Percentiles rank a stretch among this genome's conserved stretches.
Conservation (phyloP, 2,888 invertebrate genomes). For the Meandrusa payeni region DNA sequence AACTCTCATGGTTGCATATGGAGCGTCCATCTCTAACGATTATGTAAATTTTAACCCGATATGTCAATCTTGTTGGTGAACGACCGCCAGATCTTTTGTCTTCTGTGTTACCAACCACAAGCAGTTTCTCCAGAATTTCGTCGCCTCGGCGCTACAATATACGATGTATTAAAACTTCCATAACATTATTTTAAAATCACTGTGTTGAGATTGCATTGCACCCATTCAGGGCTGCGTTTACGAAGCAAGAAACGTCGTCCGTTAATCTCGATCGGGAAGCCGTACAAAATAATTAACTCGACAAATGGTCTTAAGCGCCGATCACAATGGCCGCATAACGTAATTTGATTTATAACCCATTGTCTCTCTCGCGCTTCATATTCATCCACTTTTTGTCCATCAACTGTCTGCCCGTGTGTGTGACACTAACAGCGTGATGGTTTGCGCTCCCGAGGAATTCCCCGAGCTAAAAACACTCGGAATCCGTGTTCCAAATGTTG, state of each 20-base stretch:
- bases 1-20: no score
- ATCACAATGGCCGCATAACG: slow-evolving; percentile 22
- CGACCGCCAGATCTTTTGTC: no score
- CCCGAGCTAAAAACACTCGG: slow-evolving; percentile 14
- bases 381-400: slow-evolving; percentile 27
- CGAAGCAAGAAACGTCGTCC: slow-evolving; percentile 8
- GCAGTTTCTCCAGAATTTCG: no score
- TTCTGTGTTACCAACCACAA: no score
- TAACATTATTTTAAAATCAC: no score
- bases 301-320: slow-evolving; percentile 22
- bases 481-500: slow-evolving; percentile 23
- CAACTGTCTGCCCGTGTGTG: slow-evolving; percentile 25
- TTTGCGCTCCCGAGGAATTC: slow-evolving; percentile 33
- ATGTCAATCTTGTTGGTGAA: no score
- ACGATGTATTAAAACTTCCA: no score
- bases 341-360: slow-evolving; percentile 27
- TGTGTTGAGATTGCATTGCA: slow-evolving; percentile 4
- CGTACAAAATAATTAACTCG: slow-evolving; percentile 27
- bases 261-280: background rate
- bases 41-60: no score
- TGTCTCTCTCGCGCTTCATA: slow-evolving; percentile 23
- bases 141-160: no score
- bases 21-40: no score
- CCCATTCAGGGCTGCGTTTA: background rate
- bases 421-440: slow-evolving; percentile 37